phyloP scores from a whole-genome alignment of 2,888 invertebrate species.

The Podotricha telesiphe region DNA sequence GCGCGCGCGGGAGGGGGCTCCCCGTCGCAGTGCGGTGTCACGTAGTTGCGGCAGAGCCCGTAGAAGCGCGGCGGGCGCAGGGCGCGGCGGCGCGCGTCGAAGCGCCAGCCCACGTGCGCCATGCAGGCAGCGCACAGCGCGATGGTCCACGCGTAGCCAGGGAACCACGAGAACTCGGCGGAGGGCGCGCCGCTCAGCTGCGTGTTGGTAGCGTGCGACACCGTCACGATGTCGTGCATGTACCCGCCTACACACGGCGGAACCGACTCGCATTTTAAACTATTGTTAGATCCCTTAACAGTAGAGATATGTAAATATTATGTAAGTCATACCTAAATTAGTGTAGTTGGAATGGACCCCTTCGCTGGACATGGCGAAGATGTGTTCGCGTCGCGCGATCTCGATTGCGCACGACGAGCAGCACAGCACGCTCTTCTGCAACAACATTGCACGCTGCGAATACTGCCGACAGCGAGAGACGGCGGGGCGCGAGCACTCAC shows the following conservation, averaged over 20 bases:
- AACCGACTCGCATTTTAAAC: too few relatives aligned
- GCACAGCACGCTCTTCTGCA: slow-evolving; percentile 62
- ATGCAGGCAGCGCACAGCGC: slow-evolving; percentile 62
- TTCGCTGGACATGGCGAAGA: slow-evolving; percentile 74
- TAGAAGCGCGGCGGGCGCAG: slow-evolving; percentile 71
- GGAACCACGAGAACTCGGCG: slow-evolving; percentile 78
- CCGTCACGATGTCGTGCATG: slow-evolving; percentile 78
- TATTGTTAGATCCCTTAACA: too few relatives aligned
- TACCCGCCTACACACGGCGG: slow-evolving; percentile 67
- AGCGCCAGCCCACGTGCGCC: slow-evolving; percentile 74
- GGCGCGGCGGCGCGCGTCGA: slow-evolving; percentile 62
- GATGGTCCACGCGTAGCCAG: slow-evolving; percentile 76
- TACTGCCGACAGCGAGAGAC: too few relatives aligned
- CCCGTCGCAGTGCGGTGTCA: slow-evolving; percentile 56
- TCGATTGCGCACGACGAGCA: slow-evolving; percentile 61
- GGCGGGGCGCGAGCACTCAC: too few relatives aligned
- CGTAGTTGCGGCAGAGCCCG: slow-evolving; percentile 73
- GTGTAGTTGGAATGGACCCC: slow-evolving; percentile 75
- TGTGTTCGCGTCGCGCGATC: slow-evolving; percentile 64
- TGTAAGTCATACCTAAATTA: slow-evolving; percentile 51
- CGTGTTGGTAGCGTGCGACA: slow-evolving; percentile 56
- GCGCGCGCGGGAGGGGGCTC: slow-evolving; percentile 32
- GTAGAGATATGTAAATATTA: too few relatives aligned
- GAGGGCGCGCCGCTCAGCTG: slow-evolving; percentile 57
- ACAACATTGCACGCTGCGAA: too few relatives aligned